Percentiles rank a stretch among this genome's conserved stretches.
Conservation (phyloP, 2,888 invertebrate genomes). For the Phorcus lineatus region DNA sequence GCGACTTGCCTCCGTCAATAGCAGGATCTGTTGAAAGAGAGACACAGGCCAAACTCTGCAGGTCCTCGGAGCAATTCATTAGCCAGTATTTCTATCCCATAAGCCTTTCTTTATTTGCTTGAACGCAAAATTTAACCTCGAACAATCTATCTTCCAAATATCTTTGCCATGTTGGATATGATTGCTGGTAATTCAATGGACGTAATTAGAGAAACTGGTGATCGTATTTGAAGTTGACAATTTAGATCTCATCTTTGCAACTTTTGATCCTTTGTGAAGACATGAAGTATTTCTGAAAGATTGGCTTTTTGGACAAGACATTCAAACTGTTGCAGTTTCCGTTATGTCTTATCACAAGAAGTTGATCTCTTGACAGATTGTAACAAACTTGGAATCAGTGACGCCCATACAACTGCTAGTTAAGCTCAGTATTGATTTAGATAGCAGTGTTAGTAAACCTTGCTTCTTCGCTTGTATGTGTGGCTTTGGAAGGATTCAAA, state of each 20-base stretch:
- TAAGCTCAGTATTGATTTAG: background rate
- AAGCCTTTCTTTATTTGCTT: background rate
- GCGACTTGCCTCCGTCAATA: background rate
- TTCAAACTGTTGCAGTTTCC: background rate
- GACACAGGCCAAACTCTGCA: background rate
- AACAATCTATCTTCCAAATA: background rate
- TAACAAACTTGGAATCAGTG: background rate
- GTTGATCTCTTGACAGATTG: background rate
- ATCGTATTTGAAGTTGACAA: background rate
- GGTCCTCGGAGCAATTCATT: background rate
- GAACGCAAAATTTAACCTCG: background rate
- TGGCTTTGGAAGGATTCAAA: no score
- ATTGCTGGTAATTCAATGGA: slow-evolving; percentile 2
- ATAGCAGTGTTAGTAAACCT: no score
- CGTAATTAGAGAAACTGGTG: background rate
- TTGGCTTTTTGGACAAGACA: background rate
- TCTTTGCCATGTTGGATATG: background rate
- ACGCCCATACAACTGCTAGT: background rate
- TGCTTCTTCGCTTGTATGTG: no score
- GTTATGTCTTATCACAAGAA: background rate
- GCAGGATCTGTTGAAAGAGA: background rate
- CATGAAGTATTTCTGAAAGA: background rate
- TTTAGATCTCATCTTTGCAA: background rate
- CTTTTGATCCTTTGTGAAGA: background rate
- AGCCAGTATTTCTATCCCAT: background rate